Percentiles rank a stretch among this genome's conserved stretches.
Evolutionary conservation across 2,888 invertebrate genomes (phyloP).

Genomic region (Diabrotica balteata): DNA sequence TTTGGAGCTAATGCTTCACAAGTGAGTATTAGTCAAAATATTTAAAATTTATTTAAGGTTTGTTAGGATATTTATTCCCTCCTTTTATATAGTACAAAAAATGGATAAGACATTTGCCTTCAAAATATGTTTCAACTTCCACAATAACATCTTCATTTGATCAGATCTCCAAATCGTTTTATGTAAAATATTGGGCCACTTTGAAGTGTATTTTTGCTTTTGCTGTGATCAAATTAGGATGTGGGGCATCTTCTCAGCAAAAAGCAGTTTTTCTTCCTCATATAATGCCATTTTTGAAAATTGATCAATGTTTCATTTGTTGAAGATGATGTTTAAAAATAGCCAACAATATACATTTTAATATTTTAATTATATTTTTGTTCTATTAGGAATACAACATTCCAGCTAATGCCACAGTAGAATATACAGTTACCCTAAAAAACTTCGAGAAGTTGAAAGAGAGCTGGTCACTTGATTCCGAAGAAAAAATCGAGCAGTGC

Average conservation of each 20-base stretch:
- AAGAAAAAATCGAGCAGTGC: slow-evolving; percentile 82
- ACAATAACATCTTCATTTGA: no score
- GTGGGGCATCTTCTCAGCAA: no score
- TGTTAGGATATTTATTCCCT: neutral
- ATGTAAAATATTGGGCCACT: no score
- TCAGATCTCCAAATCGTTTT: no score
- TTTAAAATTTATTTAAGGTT: neutral
- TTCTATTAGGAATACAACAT: slow-evolving; percentile 67
- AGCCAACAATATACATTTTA: neutral
- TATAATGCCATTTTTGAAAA: no score
- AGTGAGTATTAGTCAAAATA: neutral
- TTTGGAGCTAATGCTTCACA: slow-evolving; percentile 71
- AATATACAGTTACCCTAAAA: slow-evolving; percentile 82
- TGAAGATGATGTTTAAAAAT: no score
- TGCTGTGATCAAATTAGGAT: no score
- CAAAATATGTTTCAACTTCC: no score
- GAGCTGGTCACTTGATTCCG: slow-evolving; percentile 80
- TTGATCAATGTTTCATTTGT: no score
- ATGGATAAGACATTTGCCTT: no score
- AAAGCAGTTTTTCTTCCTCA: no score
- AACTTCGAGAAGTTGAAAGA: slow-evolving; percentile 86
- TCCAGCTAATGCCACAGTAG: slow-evolving; percentile 79
- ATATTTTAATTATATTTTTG: slow-evolving; percentile 5
- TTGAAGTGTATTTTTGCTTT: no score
- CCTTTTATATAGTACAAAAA: neutral